Conservation (phyloP, 2,888 invertebrate species). For the Philereme vetulata region DNA sequence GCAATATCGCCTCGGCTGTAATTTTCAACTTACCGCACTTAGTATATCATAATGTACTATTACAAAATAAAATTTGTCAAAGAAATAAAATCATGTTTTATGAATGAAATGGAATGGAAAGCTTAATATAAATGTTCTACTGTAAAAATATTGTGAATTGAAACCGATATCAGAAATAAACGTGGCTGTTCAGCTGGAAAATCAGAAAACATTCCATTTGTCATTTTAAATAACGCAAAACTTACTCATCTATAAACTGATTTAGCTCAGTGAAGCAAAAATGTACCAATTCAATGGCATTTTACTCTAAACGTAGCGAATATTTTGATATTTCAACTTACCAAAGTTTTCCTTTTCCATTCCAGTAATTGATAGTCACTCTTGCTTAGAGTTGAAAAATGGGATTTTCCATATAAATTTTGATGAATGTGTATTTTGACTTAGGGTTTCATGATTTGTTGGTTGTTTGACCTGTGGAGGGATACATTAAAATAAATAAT, state of each 20-base stretch:
- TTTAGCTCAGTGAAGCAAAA: slow-evolving; percentile 11
- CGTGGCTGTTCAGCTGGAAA: too few species aligned
- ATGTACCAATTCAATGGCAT: slow-evolving; percentile 5
- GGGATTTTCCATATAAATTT: slow-evolving; percentile 14
- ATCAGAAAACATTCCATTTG: too few species aligned
- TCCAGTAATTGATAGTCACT: slow-evolving; percentile 12
- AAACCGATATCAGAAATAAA: too few species aligned
- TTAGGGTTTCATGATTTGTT: slow-evolving; percentile 24
- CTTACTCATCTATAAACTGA: background rate
- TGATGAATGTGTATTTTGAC: slow-evolving; percentile 25
- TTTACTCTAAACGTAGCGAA: slow-evolving; percentile 12
- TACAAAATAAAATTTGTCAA: too few species aligned
- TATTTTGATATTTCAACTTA: slow-evolving; percentile 16
- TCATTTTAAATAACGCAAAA: background rate
- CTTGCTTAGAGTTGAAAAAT: slow-evolving; percentile 17
- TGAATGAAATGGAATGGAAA: too few species aligned
- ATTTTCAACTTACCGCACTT: too few species aligned
- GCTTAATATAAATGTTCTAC: too few species aligned
- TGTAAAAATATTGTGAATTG: too few species aligned
- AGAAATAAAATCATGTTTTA: too few species aligned
- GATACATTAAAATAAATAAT: slow-evolving; percentile 3
- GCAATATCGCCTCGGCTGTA: too few species aligned
- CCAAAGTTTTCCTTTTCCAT: slow-evolving; percentile 22
- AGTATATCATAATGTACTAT: too few species aligned
- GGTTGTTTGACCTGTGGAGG: slow-evolving; percentile 3